A percentile compares a stretch with the other conserved stretches of the same genome.
These are phyloP conservation scores for Hippoglossus stenolepis DNA, from an alignment of 2,113 vertebrate species.

Conservation along the genomic window DNA sequence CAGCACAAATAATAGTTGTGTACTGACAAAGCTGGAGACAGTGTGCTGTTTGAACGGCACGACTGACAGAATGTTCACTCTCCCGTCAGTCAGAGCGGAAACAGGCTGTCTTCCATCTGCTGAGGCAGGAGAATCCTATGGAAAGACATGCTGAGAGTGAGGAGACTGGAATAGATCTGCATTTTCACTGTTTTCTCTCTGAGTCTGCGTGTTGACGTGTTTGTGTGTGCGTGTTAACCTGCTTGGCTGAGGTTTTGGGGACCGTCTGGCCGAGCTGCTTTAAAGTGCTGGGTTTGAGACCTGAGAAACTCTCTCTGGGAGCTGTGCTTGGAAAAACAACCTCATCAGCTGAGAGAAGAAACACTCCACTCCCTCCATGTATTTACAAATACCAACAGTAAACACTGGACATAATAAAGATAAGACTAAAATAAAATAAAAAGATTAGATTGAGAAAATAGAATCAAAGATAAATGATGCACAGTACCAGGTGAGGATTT, in stretches of 20 bases:
- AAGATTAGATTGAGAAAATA: background rate
- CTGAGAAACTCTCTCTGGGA: slow-evolving; percentile 81
- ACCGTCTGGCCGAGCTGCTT: slow-evolving; percentile 79
- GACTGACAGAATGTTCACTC: slow-evolving; percentile 78
- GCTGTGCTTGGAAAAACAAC: slow-evolving; percentile 77
- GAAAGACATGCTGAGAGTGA: slow-evolving; percentile 1
- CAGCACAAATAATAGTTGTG: background rate
- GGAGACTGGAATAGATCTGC: background rate
- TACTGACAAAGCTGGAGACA: slow-evolving; percentile 76
- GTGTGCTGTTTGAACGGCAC: slow-evolving; percentile 77
- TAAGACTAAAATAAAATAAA: background rate
- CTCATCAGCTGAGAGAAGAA: slow-evolving; percentile 10
- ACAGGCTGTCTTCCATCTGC: slow-evolving; percentile 77
- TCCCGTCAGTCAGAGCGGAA: slow-evolving; percentile 69
- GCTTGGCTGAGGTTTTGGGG: slow-evolving; percentile 41
- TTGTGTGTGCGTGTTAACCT: slow-evolving; percentile 57
- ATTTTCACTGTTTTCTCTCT: background rate
- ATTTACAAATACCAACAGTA: background rate
- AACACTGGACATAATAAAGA: background rate
- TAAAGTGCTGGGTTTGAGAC: slow-evolving; percentile 90
- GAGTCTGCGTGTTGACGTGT: background rate
- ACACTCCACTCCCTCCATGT: slow-evolving; percentile 7
- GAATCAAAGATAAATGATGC: background rate
- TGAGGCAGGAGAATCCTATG: slow-evolving; percentile 48
- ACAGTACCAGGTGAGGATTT: slow-evolving; percentile 59